phyloP scores from a whole-genome alignment of 1,140 invertebrate species.

The Temnothorax longispinosus region DNA sequence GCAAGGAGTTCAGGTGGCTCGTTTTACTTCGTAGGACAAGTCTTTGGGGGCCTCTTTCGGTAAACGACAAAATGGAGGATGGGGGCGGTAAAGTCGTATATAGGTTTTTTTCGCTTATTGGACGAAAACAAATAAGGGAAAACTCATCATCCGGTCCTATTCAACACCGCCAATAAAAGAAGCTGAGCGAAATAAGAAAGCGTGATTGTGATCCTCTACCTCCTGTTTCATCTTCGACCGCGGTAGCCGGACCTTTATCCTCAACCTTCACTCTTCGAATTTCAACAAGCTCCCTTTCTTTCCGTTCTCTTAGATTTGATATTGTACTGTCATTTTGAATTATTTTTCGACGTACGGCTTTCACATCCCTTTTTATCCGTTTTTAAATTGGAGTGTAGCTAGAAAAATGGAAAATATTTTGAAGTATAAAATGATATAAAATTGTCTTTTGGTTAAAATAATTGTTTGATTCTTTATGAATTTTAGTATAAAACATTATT shows the following conservation, averaged over 20 bases:
- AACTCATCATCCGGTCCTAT: constrained; percentile 74
- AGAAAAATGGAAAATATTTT: neutral
- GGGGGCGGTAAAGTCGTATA: neutral
- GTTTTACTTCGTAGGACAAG: constrained; percentile 20
- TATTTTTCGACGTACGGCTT: neutral
- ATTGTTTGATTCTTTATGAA: neutral
- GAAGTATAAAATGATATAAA: neutral
- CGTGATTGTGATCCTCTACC: constrained; percentile 34
- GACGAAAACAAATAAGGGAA: constrained; percentile 76
- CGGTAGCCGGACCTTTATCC: neutral
- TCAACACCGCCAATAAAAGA: constrained; percentile 72
- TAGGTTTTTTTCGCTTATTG: constrained; percentile 68
- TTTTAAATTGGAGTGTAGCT: neutral
- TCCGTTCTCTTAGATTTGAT: neutral
- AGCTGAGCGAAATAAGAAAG: constrained; percentile 69
- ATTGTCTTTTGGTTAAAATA: neutral
- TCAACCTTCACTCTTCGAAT: constrained; percentile 23
- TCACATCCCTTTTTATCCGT: neutral
- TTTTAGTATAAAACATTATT: neutral
- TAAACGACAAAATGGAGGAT: constrained; percentile 43
- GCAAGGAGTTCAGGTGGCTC: constrained; percentile 48
- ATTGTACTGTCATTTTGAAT: neutral
- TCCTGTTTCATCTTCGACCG: constrained; percentile 25
- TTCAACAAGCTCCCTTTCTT: constrained; percentile 28
- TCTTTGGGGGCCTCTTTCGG: constrained; percentile 59